Evolutionary conservation across 2,888 invertebrate genomes (phyloP).

Genomic region (Ecliptopera silaceata): DNA sequence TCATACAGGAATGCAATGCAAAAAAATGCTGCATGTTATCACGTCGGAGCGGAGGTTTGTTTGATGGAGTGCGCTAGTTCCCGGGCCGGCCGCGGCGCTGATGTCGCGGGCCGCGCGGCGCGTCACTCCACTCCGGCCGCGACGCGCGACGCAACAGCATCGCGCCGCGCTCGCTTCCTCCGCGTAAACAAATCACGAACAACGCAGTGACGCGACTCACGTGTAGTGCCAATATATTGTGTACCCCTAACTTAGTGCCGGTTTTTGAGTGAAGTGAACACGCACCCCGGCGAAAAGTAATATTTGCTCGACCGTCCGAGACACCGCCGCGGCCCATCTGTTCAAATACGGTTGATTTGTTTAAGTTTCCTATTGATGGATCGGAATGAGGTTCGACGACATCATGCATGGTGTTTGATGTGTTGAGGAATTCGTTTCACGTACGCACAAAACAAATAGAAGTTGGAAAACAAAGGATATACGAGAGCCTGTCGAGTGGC

Average conservation of each 20-base stretch:
- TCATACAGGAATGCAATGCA: slow-evolving; percentile 45
- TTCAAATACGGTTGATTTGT: slow-evolving; percentile 69
- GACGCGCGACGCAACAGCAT: slow-evolving; percentile 70
- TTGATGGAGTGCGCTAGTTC: slow-evolving; percentile 67
- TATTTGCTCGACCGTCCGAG: slow-evolving; percentile 47
- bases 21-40: slow-evolving; percentile 58
- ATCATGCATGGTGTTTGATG: slow-evolving; percentile 63
- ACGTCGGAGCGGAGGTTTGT: slow-evolving; percentile 44
- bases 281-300: slow-evolving; percentile 41
- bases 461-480: slow-evolving; percentile 74
- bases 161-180: slow-evolving; percentile 53
- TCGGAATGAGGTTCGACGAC: slow-evolving; percentile 69
- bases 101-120: slow-evolving; percentile 59
- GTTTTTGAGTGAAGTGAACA: slow-evolving; percentile 62
- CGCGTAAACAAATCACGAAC: slow-evolving; percentile 50
- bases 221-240: slow-evolving; percentile 67
- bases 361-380: slow-evolving; percentile 74
- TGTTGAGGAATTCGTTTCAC: slow-evolving; percentile 74
- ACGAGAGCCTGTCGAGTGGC: slow-evolving; percentile 55
- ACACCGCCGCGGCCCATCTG: slow-evolving; percentile 61
- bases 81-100: slow-evolving; percentile 51
- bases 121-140: slow-evolving; percentile 80
- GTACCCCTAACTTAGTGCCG: slow-evolving; percentile 59
- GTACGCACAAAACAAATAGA: slow-evolving; percentile 74
- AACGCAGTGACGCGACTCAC: slow-evolving; percentile 54